Conservation (phyloP, 2,888 invertebrate species). For the Chrysomela aeneicollis region DNA sequence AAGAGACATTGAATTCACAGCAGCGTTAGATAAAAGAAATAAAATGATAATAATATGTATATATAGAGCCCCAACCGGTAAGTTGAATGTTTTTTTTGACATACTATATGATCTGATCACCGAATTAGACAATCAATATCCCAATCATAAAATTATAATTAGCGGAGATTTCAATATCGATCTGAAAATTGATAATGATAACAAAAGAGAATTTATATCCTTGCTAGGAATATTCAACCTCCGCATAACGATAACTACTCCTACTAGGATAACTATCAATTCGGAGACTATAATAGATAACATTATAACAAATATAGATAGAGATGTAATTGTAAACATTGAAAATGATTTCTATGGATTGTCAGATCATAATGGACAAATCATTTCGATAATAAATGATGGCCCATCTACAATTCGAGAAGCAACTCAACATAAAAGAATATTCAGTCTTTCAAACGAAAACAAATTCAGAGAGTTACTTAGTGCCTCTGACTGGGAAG, state of each 20-base stretch:
- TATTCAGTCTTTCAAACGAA: slow-evolving; percentile 9
- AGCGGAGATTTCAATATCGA: too few species aligned
- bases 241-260: slow-evolving; percentile 7
- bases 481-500: slow-evolving; percentile 14
- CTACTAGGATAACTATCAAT: neutral
- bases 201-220: too few species aligned
- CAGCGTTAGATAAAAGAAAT: too few species aligned
- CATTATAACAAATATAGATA: slow-evolving; percentile 9
- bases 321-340: slow-evolving; percentile 8
- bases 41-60: too few species aligned
- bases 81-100: too few species aligned
- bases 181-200: too few species aligned
- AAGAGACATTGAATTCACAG: too few species aligned
- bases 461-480: slow-evolving; percentile 17
- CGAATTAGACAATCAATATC: too few species aligned
- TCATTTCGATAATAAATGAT: neutral
- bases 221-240: too few species aligned
- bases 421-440: slow-evolving; percentile 14
- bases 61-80: too few species aligned
- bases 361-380: slow-evolving; percentile 12
- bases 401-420: neutral
- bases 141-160: too few species aligned
- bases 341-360: slow-evolving; percentile 12
- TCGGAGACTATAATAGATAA: slow-evolving; percentile 9
- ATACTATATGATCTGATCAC: too few species aligned